Conservation (phyloP, 2,113 vertebrate species). For the Gallinago jamesoni region DNA sequence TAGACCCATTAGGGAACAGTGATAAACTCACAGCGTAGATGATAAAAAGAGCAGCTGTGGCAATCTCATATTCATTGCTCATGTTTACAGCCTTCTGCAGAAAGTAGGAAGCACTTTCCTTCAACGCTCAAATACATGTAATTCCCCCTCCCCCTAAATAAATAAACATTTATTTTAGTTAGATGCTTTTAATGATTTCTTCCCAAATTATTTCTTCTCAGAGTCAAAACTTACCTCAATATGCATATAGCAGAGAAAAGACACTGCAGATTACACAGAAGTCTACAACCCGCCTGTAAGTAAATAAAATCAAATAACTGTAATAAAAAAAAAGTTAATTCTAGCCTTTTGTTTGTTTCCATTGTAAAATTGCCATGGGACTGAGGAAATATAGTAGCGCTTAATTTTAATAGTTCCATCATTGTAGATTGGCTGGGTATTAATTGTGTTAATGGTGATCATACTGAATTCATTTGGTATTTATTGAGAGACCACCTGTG, state of each 20-base stretch:
- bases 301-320: slow-evolving; percentile 68
- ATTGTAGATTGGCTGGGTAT: slow-evolving; percentile 74
- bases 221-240: neutral
- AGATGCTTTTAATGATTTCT: neutral
- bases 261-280: neutral
- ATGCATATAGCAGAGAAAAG: neutral
- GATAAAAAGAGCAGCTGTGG: slow-evolving; percentile 65
- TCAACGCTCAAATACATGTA: slow-evolving; percentile 2
- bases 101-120: slow-evolving; percentile 11
- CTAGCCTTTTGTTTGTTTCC: slow-evolving; percentile 66
- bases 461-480: slow-evolving; percentile 78
- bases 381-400: slow-evolving; percentile 41
- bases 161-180: neutral
- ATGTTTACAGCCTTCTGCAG: slow-evolving; percentile 40
- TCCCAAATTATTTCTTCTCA: neutral
- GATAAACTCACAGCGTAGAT: slow-evolving; percentile 24
- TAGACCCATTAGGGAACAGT: neutral
- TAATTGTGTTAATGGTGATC: slow-evolving; percentile 79
- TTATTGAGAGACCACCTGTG: slow-evolving; percentile 77
- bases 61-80: slow-evolving; percentile 43
- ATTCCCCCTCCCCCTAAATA: neutral
- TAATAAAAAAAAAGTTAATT: slow-evolving; percentile 65
- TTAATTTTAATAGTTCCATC: slow-evolving; percentile 74
- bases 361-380: slow-evolving; percentile 68
- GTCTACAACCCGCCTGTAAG: neutral